Percentiles rank a stretch among this genome's conserved stretches.
Conservation (phyloP, 2,797 vertebrate genomes). For the Antrozous pallidus region DNA sequence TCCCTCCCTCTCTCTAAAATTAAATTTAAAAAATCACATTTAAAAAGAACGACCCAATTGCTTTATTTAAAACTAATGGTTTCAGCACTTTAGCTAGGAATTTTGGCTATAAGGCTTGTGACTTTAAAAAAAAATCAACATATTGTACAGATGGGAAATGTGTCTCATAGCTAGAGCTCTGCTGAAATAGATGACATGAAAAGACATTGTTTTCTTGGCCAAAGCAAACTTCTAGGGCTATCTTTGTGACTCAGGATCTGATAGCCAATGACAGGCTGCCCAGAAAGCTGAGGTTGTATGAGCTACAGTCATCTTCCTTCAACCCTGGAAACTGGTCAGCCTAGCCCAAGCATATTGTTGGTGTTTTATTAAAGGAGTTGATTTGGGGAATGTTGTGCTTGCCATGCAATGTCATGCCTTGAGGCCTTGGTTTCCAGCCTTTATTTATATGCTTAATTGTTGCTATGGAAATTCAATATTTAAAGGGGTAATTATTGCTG, state of each 20-base stretch:
- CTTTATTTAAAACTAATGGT: background rate
- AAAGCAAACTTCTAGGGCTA: background rate
- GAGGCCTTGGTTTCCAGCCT: constrained; percentile 83
- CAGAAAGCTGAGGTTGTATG: constrained; percentile 68
- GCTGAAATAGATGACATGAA: background rate
- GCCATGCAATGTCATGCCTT: constrained; percentile 81
- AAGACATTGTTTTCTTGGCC: background rate
- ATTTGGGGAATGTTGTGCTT: constrained; percentile 83
- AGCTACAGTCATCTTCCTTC: constrained; percentile 52
- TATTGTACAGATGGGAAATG: background rate
- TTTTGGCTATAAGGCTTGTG: background rate
- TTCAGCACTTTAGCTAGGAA: background rate
- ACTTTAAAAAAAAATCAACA: background rate
- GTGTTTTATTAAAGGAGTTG: constrained; percentile 82
- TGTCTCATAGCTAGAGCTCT: background rate
- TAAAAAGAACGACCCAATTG: background rate
- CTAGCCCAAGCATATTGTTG: constrained; percentile 79
- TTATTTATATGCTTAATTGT: constrained; percentile 89
- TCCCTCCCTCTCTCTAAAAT: too few species aligned
- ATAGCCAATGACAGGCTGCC: constrained; percentile 36
- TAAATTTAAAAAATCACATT: too few species aligned
- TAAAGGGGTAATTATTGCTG: constrained; percentile 91
- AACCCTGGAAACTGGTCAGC: constrained; percentile 68
- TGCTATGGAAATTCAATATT: constrained; percentile 91
- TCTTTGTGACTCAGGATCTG: constrained; percentile 57